phyloP scores from a whole-genome alignment of 1,140 invertebrate species.

The Drosophila pseudoobscura region DNA sequence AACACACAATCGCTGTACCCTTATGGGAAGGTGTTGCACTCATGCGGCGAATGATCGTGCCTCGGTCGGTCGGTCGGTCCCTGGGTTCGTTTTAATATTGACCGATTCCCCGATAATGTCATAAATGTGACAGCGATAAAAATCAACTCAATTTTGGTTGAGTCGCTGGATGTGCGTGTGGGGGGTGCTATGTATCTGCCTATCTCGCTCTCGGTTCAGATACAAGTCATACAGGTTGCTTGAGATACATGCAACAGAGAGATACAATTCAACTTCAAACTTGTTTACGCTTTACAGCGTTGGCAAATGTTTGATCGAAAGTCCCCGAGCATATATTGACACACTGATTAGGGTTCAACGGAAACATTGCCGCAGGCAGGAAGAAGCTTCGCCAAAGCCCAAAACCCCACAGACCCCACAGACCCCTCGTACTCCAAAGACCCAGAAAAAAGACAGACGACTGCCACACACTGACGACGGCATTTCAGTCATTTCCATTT shows the following conservation, averaged over 20 bases:
- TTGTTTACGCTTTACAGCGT: conserved; percentile 64
- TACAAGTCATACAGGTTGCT: conserved; percentile 40
- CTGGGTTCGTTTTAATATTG: conserved; percentile 64
- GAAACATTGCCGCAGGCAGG: conserved; percentile 57
- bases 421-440: background rate
- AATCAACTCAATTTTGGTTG: conserved; percentile 63
- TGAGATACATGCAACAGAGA: conserved; percentile 12
- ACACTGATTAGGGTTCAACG: conserved; percentile 62
- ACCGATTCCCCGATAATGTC: conserved; percentile 68
- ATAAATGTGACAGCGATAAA: conserved; percentile 82
- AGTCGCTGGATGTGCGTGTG: conserved; percentile 4
- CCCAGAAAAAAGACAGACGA: conserved; percentile 5
- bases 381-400: conserved; percentile 43
- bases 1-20: conserved; percentile 53
- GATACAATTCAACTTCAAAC: conserved; percentile 43
- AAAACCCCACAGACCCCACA: conserved; percentile 23
- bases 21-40: conserved; percentile 54
- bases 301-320: conserved; percentile 63
- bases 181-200: conserved; percentile 10
- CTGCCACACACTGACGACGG: conserved; percentile 11
- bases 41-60: conserved; percentile 40
- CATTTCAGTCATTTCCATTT: conserved; percentile 38
- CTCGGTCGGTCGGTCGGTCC: background rate
- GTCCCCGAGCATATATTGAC: conserved; percentile 53
- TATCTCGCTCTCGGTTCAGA: background rate